Evolutionary conservation across 2,113 vertebrate species (phyloP).

Genomic region (Oophaga pumilio): DNA sequence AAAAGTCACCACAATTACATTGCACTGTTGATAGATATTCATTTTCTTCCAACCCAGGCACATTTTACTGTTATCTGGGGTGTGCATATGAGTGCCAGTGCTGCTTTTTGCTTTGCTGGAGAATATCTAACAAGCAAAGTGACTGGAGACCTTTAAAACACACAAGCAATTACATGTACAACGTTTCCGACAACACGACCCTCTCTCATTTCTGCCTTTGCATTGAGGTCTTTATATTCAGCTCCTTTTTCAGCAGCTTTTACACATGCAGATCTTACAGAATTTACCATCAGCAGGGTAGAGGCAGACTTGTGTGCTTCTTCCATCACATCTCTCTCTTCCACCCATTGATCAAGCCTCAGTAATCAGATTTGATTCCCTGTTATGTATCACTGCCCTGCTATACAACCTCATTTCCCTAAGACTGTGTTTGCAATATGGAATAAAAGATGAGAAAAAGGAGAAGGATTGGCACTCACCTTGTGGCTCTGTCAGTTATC

Average conservation of each 20-base stretch:
- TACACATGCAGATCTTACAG: not conserved
- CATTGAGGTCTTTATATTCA: not conserved
- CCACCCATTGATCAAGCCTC: constrained; percentile 21
- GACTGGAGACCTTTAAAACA: constrained; percentile 13
- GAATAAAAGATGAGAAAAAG: not conserved
- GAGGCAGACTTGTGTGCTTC: not conserved
- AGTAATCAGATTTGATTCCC: constrained; percentile 17
- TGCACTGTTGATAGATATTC: not conserved
- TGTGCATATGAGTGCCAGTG: not conserved
- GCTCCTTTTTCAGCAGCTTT: not conserved
- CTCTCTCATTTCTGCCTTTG: not conserved
- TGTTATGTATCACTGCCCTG: constrained; percentile 31
- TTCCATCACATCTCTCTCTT: constrained; percentile 28
- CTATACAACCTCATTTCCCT: constrained; percentile 26
- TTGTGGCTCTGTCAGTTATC: constrained; percentile 17
- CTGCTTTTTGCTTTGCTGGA: not conserved
- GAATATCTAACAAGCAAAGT: not conserved
- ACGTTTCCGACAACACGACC: not conserved
- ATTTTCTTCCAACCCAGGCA: not conserved
- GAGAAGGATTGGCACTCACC: constrained; percentile 2
- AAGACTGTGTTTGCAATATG: not conserved
- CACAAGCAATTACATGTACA: not conserved
- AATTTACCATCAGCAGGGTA: constrained; percentile 13
- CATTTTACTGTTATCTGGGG: not conserved
- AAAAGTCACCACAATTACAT: constrained; percentile 23